These are phyloP conservation scores for Xenopus borealis DNA, from an alignment of 2,113 vertebrate genomes.

Conservation along the genomic window DNA sequence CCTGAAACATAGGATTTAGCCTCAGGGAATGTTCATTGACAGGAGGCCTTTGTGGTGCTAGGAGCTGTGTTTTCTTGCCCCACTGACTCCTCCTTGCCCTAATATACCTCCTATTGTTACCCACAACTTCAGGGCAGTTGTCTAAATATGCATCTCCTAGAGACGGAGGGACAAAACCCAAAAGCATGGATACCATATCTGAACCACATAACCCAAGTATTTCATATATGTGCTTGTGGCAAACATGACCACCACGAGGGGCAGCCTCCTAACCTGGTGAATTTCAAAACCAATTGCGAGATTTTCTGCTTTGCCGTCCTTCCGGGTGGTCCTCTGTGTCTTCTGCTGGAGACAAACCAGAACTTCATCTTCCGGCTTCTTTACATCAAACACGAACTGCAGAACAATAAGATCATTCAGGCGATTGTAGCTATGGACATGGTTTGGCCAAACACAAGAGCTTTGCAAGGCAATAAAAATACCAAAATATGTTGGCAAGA, in stretches of 20 bases:
- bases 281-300: constrained; percentile 91
- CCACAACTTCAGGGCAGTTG: no score
- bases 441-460: no score
- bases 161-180: no score
- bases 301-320: constrained; percentile 81
- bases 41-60: no score
- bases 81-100: no score
- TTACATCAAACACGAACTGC: constrained; percentile 90
- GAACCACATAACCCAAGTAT: neutral
- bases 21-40: no score
- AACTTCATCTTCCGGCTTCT: constrained; percentile 85
- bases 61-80: no score
- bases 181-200: neutral
- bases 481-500: no score
- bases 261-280: constrained; percentile 69
- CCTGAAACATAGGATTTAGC: constrained; percentile 58
- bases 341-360: constrained; percentile 88
- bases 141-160: no score
- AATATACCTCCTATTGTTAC: no score
- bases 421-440: neutral
- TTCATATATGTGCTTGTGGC: neutral
- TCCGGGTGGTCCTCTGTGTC: constrained; percentile 75
- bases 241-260: neutral
- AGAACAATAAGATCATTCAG: neutral
- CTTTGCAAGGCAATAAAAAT: no score